Percentiles rank a stretch among this genome's conserved stretches.
phyloP scores from a whole-genome alignment of 2,113 vertebrate genomes.

The Phalacrocorax carbo region DNA sequence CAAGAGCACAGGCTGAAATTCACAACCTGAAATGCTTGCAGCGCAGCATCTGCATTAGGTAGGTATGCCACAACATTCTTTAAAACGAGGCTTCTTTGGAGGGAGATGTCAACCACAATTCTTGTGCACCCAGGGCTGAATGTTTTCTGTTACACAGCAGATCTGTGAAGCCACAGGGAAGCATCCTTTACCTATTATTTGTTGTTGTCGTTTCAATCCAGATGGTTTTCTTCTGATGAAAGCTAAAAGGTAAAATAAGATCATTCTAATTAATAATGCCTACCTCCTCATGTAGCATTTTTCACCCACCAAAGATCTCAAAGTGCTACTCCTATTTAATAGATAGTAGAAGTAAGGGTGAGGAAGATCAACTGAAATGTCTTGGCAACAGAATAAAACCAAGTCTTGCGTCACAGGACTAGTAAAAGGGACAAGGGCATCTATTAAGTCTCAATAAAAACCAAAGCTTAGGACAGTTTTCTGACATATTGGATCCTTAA shows the following conservation, averaged over 20 bases:
- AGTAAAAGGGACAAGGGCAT: background rate
- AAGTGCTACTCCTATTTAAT: background rate
- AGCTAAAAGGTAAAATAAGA: conserved; percentile 1
- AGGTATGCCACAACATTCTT: background rate
- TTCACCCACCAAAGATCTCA: background rate
- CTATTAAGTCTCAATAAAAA: conserved; percentile 6
- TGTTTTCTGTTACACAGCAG: background rate
- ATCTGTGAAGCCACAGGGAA: background rate
- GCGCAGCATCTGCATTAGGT: background rate
- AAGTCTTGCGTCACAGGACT: background rate
- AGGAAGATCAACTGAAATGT: background rate
- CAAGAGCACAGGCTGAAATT: background rate
- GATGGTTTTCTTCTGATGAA: background rate
- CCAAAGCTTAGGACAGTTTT: conserved; percentile 25
- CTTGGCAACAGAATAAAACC: background rate
- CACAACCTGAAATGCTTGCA: background rate
- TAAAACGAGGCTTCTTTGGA: background rate
- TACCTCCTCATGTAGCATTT: background rate
- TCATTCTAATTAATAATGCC: background rate
- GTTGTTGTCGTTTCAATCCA: background rate
- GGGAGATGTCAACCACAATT: background rate
- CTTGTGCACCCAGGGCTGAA: background rate
- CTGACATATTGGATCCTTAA: conserved; percentile 7
- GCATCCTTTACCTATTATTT: background rate
- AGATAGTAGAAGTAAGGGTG: background rate